These are phyloP conservation scores for Temnothorax ravouxi DNA, from an alignment of 2,888 invertebrate genomes.

Conservation along the genomic window DNA sequence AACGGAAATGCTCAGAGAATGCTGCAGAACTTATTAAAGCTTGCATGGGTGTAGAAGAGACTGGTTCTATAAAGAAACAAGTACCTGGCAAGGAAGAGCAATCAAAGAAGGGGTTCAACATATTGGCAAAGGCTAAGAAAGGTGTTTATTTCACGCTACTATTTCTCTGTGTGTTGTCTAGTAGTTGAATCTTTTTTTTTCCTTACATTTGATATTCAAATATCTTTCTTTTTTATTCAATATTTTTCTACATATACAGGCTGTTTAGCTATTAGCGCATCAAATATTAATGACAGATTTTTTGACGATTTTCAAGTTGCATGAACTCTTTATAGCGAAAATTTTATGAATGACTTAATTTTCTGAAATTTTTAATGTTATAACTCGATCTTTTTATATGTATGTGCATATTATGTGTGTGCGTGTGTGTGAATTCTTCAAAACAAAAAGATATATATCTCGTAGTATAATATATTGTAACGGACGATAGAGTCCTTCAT, in stretches of 20 bases:
- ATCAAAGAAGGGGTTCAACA: conserved; percentile 85
- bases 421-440: neutral
- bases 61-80: conserved; percentile 86
- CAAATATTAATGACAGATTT: conserved; percentile 41
- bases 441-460: neutral
- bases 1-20: conserved; percentile 89
- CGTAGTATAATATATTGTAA: conserved; percentile 6
- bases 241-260: conserved; percentile 36
- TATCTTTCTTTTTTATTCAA: conserved; percentile 39
- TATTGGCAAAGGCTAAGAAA: conserved; percentile 85
- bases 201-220: conserved; percentile 48
- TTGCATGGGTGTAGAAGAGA: conserved; percentile 87
- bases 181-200: conserved; percentile 44
- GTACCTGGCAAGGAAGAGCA: conserved; percentile 85
- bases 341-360: conserved; percentile 32
- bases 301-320: conserved; percentile 35
- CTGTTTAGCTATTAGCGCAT: conserved; percentile 51
- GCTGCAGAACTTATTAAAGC: conserved; percentile 89
- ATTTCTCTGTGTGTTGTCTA: conserved; percentile 58
- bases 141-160: conserved; percentile 79
- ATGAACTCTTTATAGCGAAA: conserved; percentile 41
- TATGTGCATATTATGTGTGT: neutral
- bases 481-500: conserved; percentile 9
- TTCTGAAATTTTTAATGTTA: conserved; percentile 23
- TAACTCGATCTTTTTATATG: neutral